Conservation (phyloP, 2,113 vertebrate genomes). For the Ameiurus melas region DNA sequence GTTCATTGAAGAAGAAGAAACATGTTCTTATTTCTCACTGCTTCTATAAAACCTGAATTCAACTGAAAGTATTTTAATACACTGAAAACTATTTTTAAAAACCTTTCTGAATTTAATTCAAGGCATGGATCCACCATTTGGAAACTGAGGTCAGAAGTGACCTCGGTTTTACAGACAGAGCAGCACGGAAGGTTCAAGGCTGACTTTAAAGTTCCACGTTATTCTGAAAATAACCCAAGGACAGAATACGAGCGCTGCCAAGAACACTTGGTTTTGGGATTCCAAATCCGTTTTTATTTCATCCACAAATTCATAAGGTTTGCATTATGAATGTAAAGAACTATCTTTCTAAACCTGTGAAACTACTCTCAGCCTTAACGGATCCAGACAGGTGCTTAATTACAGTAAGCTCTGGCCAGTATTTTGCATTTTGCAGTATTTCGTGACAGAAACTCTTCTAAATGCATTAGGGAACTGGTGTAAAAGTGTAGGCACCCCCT, state of each 20-base stretch:
- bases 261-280: neutral
- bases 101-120: neutral
- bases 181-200: neutral
- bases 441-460: neutral
- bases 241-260: neutral
- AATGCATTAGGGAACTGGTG: neutral
- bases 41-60: neutral
- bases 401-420: neutral
- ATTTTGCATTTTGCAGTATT: neutral
- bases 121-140: neutral
- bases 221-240: neutral
- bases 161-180: neutral
- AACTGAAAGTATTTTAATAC: neutral
- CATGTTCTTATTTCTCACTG: too few relatives aligned
- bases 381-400: neutral
- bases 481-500: neutral
- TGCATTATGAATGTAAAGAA: neutral
- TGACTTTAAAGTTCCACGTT: neutral
- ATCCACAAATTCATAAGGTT: neutral
- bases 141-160: neutral
- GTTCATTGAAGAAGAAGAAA: neutral
- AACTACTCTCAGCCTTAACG: neutral
- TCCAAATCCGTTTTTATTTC: neutral
- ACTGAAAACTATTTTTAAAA: neutral
- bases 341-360: neutral